These are phyloP conservation scores for Antedon mediterranea DNA, from an alignment of 53 echinoderm and acorn worm species.

Conservation along the genomic window DNA sequence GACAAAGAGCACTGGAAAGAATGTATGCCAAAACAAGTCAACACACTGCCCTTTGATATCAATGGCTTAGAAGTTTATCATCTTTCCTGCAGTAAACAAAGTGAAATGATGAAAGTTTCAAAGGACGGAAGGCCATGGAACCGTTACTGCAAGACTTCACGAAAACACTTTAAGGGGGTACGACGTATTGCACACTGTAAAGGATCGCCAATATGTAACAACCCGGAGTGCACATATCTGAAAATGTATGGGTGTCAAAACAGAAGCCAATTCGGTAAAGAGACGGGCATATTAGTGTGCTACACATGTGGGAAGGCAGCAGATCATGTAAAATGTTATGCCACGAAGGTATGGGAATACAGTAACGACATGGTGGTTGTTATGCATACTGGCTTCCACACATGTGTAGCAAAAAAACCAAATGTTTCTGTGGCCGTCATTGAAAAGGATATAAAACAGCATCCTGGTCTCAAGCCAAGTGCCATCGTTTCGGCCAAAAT, in stretches of 20 bases:
- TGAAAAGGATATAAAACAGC: too few relatives aligned
- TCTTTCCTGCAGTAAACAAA: background rate
- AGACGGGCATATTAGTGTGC: background rate
- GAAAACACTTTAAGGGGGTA: conserved; percentile 13
- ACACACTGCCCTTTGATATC: conserved; percentile 13
- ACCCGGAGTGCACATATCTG: conserved; percentile 1
- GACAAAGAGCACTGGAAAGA: too few relatives aligned
- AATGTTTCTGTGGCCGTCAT: too few relatives aligned
- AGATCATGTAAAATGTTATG: too few relatives aligned
- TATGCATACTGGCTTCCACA: too few relatives aligned
- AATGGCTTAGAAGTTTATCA: conserved; percentile 9
- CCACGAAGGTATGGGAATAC: too few relatives aligned
- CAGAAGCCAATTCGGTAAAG: conserved; percentile 11
- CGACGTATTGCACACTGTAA: conserved; percentile 13
- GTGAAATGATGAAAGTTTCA: conserved; percentile 11
- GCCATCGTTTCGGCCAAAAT: too few relatives aligned
- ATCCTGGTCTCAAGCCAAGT: too few relatives aligned
- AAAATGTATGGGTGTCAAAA: conserved; percentile 12
- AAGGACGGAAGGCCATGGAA: conserved; percentile 20
- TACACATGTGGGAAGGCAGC: too few relatives aligned
- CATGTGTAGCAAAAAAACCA: too few relatives aligned
- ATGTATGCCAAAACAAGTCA: too few relatives aligned
- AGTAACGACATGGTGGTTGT: too few relatives aligned
- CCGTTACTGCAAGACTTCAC: conserved; percentile 14
- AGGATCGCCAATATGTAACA: conserved; percentile 8